These are phyloP conservation scores for Tipula helvola DNA, from an alignment of 2,888 invertebrate genomes.

Conservation along the genomic window DNA sequence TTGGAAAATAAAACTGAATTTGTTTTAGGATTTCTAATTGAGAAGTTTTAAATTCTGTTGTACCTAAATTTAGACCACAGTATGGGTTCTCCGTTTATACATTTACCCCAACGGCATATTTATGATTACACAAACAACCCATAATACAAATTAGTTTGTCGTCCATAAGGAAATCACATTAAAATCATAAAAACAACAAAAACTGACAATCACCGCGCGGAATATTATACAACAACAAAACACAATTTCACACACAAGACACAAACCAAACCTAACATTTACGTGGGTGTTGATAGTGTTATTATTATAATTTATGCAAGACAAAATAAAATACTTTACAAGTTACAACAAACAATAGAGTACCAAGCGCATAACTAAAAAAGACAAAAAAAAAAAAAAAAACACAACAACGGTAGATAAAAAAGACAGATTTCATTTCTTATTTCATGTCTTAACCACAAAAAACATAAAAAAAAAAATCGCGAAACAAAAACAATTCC, in stretches of 20 bases:
- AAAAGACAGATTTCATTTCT: background rate
- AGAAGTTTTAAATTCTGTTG: background rate
- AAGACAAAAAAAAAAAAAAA: background rate
- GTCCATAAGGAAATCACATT: background rate
- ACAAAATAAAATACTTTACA: background rate
- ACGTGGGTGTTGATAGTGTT: background rate
- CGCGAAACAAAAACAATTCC: background rate
- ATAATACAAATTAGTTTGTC: background rate
- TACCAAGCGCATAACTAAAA: background rate
- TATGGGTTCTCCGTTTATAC: background rate
- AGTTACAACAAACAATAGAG: background rate
- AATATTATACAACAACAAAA: background rate
- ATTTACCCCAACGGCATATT: background rate
- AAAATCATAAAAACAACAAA: background rate
- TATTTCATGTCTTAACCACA: background rate
- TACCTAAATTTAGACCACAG: too few relatives aligned
- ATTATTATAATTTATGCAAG: slow-evolving; percentile 4
- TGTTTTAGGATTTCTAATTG: background rate
- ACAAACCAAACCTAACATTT: background rate
- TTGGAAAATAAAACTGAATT: background rate
- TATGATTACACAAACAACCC: background rate
- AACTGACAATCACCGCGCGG: background rate
- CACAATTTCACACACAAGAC: background rate
- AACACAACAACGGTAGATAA: background rate
- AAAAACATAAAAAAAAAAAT: background rate